phyloP scores from a whole-genome alignment of 2,797 vertebrate genomes.

The Lagocephalus sceleratus region DNA sequence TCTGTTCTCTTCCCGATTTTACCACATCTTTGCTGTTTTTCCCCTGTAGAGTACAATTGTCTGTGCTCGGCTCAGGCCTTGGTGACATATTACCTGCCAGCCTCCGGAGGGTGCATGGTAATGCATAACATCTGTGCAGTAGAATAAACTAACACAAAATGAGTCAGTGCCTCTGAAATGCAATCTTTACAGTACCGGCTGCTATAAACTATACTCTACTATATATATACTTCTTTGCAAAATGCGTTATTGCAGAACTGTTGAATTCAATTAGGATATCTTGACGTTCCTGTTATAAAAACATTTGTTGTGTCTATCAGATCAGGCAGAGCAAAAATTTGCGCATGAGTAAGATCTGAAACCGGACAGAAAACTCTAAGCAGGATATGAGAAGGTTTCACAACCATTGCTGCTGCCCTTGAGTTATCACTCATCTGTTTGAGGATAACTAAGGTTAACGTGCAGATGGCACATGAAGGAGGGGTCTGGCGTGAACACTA shows the following conservation, averaged over 20 bases:
- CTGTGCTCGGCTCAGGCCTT: not conserved
- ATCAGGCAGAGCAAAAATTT: not conserved
- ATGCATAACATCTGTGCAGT: constrained; percentile 8
- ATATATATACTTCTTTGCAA: no score
- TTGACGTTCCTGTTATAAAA: constrained; percentile 5
- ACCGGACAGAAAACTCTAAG: constrained; percentile 8
- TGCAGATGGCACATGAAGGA: constrained; percentile 3
- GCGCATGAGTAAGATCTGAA: not conserved
- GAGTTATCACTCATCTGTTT: constrained; percentile 17
- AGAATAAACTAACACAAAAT: constrained; percentile 1
- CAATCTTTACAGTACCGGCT: not conserved
- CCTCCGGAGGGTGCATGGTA: constrained; percentile 2
- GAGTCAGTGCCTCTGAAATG: not conserved
- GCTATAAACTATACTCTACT: no score
- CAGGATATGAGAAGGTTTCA: constrained; percentile 26
- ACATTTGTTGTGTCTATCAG: constrained; percentile 5
- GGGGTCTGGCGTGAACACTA: constrained; percentile 21
- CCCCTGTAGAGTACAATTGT: constrained; percentile 3
- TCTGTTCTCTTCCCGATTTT: not conserved
- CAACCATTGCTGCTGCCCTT: constrained; percentile 11
- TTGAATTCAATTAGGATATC: not conserved
- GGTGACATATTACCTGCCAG: not conserved
- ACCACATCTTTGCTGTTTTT: not conserved
- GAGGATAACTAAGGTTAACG: constrained; percentile 11
- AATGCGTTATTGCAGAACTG: not conserved